These are phyloP conservation scores for Hystrix brachyura DNA, from an alignment of 2,113 vertebrate genomes.

Conservation along the genomic window DNA sequence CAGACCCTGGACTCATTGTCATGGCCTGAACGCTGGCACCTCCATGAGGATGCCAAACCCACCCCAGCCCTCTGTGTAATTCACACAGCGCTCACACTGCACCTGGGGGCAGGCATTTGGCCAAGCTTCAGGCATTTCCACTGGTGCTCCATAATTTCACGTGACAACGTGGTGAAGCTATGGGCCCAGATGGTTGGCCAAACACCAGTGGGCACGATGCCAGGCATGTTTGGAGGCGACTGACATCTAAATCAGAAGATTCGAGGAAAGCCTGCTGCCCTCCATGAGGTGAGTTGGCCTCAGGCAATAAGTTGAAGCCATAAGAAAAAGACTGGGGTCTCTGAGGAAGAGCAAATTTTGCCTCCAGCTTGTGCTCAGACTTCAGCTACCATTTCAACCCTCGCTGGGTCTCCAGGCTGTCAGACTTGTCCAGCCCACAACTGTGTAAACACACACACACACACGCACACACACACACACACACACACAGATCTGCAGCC, in stretches of 20 bases:
- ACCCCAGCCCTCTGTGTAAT: neutral
- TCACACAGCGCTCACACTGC: neutral
- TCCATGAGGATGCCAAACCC: neutral
- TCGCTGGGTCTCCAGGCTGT: neutral
- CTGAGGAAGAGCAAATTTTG: neutral
- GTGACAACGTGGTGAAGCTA: neutral
- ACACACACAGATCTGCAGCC: neutral
- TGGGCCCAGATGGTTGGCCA: neutral
- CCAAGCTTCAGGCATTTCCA: neutral
- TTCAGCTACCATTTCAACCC: neutral
- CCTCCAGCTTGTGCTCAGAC: neutral
- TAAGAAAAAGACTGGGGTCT: neutral
- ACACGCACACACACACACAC: too few species aligned
- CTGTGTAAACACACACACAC: too few species aligned
- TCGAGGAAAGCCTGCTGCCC: neutral
- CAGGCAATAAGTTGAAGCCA: neutral
- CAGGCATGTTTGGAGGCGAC: neutral
- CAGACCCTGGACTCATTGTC: neutral
- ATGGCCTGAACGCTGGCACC: neutral
- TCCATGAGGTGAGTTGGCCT: neutral
- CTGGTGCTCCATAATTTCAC: neutral
- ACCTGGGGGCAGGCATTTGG: too few species aligned
- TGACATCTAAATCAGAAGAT: neutral
- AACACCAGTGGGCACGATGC: neutral
- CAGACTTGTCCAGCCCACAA: neutral